A percentile compares a stretch with the other conserved stretches of the same genome.
phyloP scores from a whole-genome alignment of 2,888 invertebrate species.

The Dasysyrphus tricinctus region DNA sequence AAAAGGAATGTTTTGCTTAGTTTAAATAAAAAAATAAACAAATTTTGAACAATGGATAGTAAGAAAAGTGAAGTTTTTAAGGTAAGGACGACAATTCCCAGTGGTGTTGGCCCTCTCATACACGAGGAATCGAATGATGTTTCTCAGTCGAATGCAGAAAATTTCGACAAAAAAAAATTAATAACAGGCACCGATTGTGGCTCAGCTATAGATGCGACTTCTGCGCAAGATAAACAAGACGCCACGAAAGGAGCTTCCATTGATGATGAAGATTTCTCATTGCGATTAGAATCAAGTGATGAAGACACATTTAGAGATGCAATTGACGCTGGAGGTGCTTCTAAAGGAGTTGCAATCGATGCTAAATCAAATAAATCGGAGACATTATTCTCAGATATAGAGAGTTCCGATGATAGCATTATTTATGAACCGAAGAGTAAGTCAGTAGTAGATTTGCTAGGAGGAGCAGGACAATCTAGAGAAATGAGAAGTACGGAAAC shows the following conservation, averaged over 20 bases:
- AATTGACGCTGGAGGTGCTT: background rate
- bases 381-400: conserved; percentile 65
- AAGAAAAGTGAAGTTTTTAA: background rate
- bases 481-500: background rate
- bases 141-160: background rate
- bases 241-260: background rate
- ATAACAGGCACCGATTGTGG: background rate
- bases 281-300: conserved; percentile 25
- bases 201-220: background rate
- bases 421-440: conserved; percentile 34
- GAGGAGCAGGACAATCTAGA: background rate
- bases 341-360: background rate
- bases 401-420: conserved; percentile 64
- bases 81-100: background rate
- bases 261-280: conserved; percentile 25
- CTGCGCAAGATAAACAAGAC: conserved; percentile 33
- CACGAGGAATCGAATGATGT: conserved; percentile 17
- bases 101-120: background rate
- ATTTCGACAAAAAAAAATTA: background rate
- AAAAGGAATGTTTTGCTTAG: conserved; percentile 37
- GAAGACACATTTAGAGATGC: conserved; percentile 34
- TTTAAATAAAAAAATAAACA: conserved; percentile 13
- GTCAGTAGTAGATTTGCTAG: too few relatives aligned
- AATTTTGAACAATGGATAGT: conserved; percentile 26
- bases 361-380: conserved; percentile 4